These are phyloP conservation scores for Caenorhabditis becei DNA, from an alignment of 2,888 invertebrate genomes.

Conservation along the genomic window DNA sequence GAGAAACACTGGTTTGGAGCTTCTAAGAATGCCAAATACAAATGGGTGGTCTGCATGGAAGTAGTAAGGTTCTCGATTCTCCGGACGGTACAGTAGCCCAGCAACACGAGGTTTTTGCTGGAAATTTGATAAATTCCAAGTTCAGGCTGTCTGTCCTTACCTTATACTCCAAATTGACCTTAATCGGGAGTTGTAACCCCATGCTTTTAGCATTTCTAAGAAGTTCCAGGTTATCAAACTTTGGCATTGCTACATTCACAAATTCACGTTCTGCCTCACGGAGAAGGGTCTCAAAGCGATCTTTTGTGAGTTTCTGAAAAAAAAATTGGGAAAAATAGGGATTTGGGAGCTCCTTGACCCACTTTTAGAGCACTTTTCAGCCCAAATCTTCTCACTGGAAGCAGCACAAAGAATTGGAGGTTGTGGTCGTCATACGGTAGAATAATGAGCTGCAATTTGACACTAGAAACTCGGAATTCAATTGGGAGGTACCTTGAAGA, in stretches of 20 bases:
- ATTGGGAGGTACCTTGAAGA: constrained; percentile 13
- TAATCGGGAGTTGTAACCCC: constrained; percentile 31
- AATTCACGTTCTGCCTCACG: constrained; percentile 13
- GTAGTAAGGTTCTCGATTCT: constrained; percentile 35
- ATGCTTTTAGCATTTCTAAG: constrained; percentile 17
- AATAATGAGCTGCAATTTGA: constrained; percentile 18
- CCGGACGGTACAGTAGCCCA: constrained; percentile 25
- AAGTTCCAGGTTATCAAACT: constrained; percentile 18
- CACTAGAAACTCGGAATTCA: neutral
- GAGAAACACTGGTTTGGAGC: constrained; percentile 18
- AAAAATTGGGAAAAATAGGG: too few relatives aligned
- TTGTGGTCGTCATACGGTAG: constrained; percentile 17
- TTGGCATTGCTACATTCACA: constrained; percentile 23
- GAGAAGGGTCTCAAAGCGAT: constrained; percentile 6
- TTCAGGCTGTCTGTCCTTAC: neutral
- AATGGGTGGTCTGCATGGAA: constrained; percentile 40
- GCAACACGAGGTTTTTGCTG: constrained; percentile 19
- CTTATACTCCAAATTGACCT: constrained; percentile 28
- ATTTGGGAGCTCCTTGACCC: too few relatives aligned
- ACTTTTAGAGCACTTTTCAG: constrained; percentile 22
- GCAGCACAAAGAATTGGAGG: constrained; percentile 17
- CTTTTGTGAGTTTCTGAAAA: constrained; percentile 29
- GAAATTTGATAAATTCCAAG: neutral
- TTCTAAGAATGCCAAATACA: constrained; percentile 24
- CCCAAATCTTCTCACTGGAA: constrained; percentile 14